Base-by-base conservation (phyloP, 1,140 invertebrate genomes). In the Thrips palmi region DNA sequence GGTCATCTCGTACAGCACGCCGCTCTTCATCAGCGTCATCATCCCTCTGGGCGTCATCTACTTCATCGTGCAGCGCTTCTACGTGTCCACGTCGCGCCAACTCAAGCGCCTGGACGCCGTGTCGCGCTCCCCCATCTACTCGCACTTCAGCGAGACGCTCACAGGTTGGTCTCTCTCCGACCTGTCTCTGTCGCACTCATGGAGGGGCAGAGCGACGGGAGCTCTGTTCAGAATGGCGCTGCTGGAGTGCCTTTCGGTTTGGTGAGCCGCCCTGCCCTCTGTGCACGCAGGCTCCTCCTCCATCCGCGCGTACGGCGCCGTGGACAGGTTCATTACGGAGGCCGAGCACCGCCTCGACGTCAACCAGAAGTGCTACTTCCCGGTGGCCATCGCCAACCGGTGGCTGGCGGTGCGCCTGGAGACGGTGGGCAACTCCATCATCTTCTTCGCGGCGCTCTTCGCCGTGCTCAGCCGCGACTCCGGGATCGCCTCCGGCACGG, bases 291-390 rank as follows among this genome's bases (percentile, higher is more conserved):
- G n/a, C 44, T 55, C 47, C 39, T 64, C 70, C 15, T 78, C 74
- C 0, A 85, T 87, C 38, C 60, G 81, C 47, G 80, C 80, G 2
- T 86, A 77, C 49, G 63, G 67, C n/a, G 70, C 79, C 23, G 65
- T 76, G 46, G 56, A 79, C 15, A 70, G 79, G 49, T 86, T 88
- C 49, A 75, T 83, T 32, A 52, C 60, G 7, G 80, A 87, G 57
- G 86, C 80, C 0, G 81, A 86, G 52, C 60, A 58, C n/a, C 73
- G 71, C 56, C 80, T 89, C 32, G 84, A 89, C 59, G 69, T 74
- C 49, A 88, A 88, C 61, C 81, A 87, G 59, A 63, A 77, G 15
- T 85, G 77, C 53, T 84, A 83, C 56, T 87, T 79, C 59, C 80
- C 83, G 2, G 78, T 75, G 46, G 71, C 83, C 43, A 78, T 85